Evolutionary conservation across 2,113 vertebrate species (phyloP).

Genomic region (Orycteropus afer): DNA sequence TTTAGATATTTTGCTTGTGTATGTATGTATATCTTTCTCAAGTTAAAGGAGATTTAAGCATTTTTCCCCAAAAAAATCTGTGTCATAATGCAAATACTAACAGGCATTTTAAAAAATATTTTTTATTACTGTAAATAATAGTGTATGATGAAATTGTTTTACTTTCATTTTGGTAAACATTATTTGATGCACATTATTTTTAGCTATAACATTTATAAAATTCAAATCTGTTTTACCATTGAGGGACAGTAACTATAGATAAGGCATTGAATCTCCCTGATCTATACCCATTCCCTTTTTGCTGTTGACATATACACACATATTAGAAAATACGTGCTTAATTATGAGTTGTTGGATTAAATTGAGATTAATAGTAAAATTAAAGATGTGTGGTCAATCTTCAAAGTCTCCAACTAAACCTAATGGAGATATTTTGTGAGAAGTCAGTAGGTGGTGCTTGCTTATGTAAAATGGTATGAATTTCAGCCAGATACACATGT

Average conservation of each 20-base stretch:
- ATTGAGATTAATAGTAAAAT: neutral
- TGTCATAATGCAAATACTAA: neutral
- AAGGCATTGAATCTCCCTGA: neutral
- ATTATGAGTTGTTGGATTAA: neutral
- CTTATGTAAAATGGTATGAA: neutral
- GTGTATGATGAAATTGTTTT: neutral
- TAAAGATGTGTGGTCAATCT: neutral
- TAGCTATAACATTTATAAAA: neutral
- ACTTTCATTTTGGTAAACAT: neutral
- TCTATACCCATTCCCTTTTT: neutral
- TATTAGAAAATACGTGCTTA: neutral
- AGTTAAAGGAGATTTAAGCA: neutral
- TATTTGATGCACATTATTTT: neutral
- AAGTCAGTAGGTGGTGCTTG: neutral
- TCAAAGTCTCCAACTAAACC: neutral
- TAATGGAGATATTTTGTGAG: neutral
- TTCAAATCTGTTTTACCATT: neutral
- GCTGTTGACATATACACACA: neutral
- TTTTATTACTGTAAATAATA: neutral
- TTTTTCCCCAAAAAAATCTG: neutral
- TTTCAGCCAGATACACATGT: neutral
- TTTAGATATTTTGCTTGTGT: neutral
- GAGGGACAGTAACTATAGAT: neutral
- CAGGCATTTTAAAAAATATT: neutral
- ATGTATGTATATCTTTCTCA: neutral